Evolutionary conservation across 1,140 invertebrate species (phyloP), one percentile per base, ranked within the genome.

Genomic region (Meteorus sp.): DNA sequence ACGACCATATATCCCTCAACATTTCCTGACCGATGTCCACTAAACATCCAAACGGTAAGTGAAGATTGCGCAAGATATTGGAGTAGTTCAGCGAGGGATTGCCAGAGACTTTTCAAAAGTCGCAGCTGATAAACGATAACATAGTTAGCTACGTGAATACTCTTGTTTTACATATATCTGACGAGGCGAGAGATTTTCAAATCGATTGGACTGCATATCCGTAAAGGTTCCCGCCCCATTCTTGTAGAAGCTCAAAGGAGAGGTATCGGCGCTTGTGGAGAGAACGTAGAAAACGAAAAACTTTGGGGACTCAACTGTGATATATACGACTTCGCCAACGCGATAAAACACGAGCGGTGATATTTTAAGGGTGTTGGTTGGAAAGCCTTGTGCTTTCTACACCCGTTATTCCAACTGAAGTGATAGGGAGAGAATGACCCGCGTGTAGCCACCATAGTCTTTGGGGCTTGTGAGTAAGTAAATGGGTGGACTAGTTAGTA

Each of bases 401-500:
- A 17, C 45, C n/a, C 11, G n/a, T n/a, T n/a, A n/a, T n/a, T n/a
- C n/a, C n/a, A n/a, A n/a, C n/a, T 25, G 23, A 25, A 17, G 15
- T 4, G 47, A 44, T 23, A 57, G 44, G 45, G 44, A 39, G 41
- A 22, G 25, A 25, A 50, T 43, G 13, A 43, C 56, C 55, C n/a
- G n/a, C n/a, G n/a, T n/a, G n/a, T n/a, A n/a, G n/a, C n/a, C n/a
- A n/a, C n/a, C n/a, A n/a, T 27, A 63, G 53, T 64, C 63, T 60
- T 59, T 51, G 45, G 57, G 60, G 56, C 44, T 67, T 60, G 69
- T 71, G 67, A 66, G 64, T 73, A 75, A 76, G 75, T 75, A 76
- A 77, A 74, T 76, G 75, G 75, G 70, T 73, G 74, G 76, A 77
- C 77, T 77, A 77, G 76, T 78, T 77, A 72, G 73, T 68, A 76